Percentiles rank a stretch among this genome's conserved stretches.
phyloP scores from a whole-genome alignment of 2,797 vertebrate genomes.

The Avahi laniger region DNA sequence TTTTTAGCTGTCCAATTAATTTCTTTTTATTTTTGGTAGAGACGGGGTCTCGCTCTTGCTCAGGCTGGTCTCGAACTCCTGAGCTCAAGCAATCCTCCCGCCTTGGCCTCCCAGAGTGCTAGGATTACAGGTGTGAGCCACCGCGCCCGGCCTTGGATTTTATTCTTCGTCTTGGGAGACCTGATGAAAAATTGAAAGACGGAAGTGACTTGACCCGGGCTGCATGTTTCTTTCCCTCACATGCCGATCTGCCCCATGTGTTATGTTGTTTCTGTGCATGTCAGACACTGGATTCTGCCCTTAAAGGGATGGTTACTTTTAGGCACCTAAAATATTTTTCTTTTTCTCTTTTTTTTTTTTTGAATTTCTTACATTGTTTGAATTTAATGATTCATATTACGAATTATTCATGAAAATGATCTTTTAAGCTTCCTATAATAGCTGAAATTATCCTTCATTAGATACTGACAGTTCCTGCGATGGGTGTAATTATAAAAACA shows the following conservation, averaged over 20 bases:
- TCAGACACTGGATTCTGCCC: slow-evolving; percentile 68
- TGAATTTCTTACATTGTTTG: slow-evolving; percentile 79
- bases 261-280: not conserved
- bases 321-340: slow-evolving; percentile 75
- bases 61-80: no score
- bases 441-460: slow-evolving; percentile 88
- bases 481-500: slow-evolving; percentile 86
- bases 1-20: no score
- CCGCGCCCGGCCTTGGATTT: not conserved
- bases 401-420: slow-evolving; percentile 86
- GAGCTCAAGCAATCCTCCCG: no score
- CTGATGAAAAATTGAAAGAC: not conserved
- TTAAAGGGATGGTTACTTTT: slow-evolving; percentile 72
- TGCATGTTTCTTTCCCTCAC: not conserved
- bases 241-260: not conserved
- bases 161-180: not conserved
- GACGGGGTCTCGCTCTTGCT: no score
- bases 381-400: slow-evolving; percentile 83
- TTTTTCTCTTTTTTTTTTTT: not conserved
- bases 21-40: no score
- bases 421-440: slow-evolving; percentile 84
- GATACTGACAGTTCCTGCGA: slow-evolving; percentile 85
- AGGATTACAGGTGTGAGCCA: no score
- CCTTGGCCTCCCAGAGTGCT: no score
- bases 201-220: not conserved